These are phyloP conservation scores for Musca vetustissima DNA, from an alignment of 1,140 invertebrate species.

Conservation along the genomic window DNA sequence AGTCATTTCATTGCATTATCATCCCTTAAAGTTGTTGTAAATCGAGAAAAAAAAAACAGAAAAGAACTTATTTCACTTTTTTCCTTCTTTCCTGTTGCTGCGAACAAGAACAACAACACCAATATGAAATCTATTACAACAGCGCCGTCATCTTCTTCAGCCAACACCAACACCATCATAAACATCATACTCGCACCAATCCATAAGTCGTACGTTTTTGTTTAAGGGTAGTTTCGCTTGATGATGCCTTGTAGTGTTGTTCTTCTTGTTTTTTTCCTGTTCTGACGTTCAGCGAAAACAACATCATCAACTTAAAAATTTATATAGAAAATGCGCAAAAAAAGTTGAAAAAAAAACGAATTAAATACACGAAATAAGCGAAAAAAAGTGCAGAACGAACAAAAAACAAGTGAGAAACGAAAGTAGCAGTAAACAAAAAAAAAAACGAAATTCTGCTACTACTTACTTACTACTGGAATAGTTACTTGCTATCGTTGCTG, in stretches of 20 bases:
- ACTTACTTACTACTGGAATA: too few relatives aligned
- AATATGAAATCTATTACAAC: not conserved
- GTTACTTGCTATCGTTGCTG: not conserved
- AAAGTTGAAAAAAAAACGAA: conserved; percentile 6
- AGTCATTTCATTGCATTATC: conserved; percentile 22
- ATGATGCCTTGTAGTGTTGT: not conserved
- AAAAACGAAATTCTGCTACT: not conserved
- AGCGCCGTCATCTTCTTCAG: conserved; percentile 5
- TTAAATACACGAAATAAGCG: conserved; percentile 7
- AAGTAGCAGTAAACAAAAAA: conserved; percentile 11
- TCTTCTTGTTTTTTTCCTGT: not conserved
- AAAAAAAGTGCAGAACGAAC: not conserved
- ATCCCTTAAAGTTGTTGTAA: conserved; percentile 16
- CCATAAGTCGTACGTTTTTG: not conserved
- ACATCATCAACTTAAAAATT: conserved; percentile 21
- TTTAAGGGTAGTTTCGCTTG: conserved; percentile 13
- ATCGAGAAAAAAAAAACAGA: not conserved
- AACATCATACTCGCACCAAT: too few relatives aligned
- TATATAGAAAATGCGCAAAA: conserved; percentile 16
- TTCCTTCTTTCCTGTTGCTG: too few relatives aligned
- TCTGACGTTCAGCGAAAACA: not conserved
- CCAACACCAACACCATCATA: not conserved
- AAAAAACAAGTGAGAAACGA: conserved; percentile 10
- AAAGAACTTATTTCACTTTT: not conserved
- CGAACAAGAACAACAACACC: not conserved